Percentiles rank a stretch among this genome's conserved stretches.
Conservation (phyloP, 2,888 invertebrate genomes). For the Drosophila multiciliata region DNA sequence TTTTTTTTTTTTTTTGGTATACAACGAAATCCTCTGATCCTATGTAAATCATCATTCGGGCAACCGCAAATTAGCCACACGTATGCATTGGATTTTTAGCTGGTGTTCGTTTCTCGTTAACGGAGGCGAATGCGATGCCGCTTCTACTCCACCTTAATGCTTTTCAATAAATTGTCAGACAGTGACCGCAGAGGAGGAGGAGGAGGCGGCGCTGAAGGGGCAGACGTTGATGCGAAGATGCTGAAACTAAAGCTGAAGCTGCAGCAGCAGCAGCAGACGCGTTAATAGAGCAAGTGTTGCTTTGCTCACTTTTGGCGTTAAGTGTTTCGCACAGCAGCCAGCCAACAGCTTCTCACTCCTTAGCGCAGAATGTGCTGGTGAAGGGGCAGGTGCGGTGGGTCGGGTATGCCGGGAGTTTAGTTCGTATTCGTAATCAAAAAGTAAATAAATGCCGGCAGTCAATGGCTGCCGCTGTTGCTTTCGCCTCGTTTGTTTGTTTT, state of each 20-base stretch:
- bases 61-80: slow-evolving; percentile 82
- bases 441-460: slow-evolving; percentile 72
- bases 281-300: slow-evolving; percentile 83
- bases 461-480: slow-evolving; percentile 39
- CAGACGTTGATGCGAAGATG: background rate
- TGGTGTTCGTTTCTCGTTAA: slow-evolving; percentile 68
- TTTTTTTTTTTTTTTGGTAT: slow-evolving; percentile 17
- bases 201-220: background rate
- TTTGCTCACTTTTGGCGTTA: slow-evolving; percentile 84
- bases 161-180: slow-evolving; percentile 73
- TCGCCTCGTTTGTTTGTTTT: slow-evolving; percentile 68
- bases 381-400: too few relatives aligned
- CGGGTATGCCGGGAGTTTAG: background rate
- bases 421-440: slow-evolving; percentile 66
- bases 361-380: background rate
- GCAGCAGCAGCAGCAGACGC: slow-evolving; percentile 42
- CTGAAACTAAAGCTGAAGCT: slow-evolving; percentile 5
- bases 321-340: slow-evolving; percentile 80
- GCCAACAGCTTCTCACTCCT: slow-evolving; percentile 1
- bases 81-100: slow-evolving; percentile 38
- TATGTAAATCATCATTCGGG: slow-evolving; percentile 78
- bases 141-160: slow-evolving; percentile 67
- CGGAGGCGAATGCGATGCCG: slow-evolving; percentile 10
- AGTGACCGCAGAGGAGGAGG: slow-evolving; percentile 1
- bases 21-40: slow-evolving; percentile 15